Base-by-base conservation (phyloP, 2,113 vertebrate genomes). In the Eulemur rufifrons region DNA sequence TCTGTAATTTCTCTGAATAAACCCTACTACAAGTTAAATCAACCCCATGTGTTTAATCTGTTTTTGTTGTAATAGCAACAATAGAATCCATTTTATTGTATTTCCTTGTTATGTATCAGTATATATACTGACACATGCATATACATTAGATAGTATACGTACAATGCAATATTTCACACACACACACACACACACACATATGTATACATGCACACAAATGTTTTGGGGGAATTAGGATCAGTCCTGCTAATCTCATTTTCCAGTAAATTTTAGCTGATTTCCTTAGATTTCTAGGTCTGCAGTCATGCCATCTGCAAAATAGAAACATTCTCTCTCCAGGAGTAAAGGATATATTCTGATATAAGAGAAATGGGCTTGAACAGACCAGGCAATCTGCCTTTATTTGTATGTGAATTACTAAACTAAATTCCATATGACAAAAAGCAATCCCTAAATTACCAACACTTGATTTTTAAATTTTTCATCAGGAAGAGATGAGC, bases 1-100 rank as follows among this genome's bases (percentile, higher is more conserved):
- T 69, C 20, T 83, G 56, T 83, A 76, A 84, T 92, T 86, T 96
- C 84, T 84, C 56, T 50, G 71, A 87, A 45, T 83, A 86, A 68
- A 56, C 6, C 61, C 94, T 61, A 29, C 20, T 54, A 89, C 39
- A 83, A 76, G 29, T 52, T 76, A 66, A 84, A 12, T 74, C 20
- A 74, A 3, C 18, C 5, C 13, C 54, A 50, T 54, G 25, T 73
- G n/a, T 47, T 91, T 61, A 93, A 69, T n/a, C n/a, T 89, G 45
- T 20, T 94, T 80, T 88, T 84, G 37, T 88, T 86, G 21, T 27
- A 93, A 61, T 42, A 80, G 25, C n/a, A 96, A 50, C 18, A 89
- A 76, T 25, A 93, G 39, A 77, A 89, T 68, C 21, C 10, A 61
- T 84, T 95, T 74, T 81, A 61, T 88, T 86, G 10, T 59, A 88